A percentile compares a stretch with the other conserved stretches of the same genome.
phyloP scores from a whole-genome alignment of 92 coral and sea anemone species.

The Actinernus sp. region DNA sequence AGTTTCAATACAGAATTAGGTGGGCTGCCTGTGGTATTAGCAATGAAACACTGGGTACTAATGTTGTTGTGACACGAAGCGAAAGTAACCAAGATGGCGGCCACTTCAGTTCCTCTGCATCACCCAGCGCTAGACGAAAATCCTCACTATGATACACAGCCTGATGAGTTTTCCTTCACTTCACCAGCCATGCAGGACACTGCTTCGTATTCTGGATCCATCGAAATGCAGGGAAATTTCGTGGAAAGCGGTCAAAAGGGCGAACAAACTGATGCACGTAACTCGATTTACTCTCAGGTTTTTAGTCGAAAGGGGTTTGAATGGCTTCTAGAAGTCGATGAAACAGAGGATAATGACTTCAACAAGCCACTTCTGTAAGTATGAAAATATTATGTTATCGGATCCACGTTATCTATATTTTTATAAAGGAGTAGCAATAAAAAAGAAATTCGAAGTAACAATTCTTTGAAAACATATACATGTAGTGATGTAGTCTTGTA shows the following conservation, averaged over 20 bases:
- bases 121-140: constrained; percentile 73
- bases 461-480: too few species aligned
- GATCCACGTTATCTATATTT: too few species aligned
- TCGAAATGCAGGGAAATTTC: constrained; percentile 73
- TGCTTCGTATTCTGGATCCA: constrained; percentile 83
- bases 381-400: too few species aligned
- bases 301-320: constrained; percentile 91
- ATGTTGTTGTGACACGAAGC: constrained; percentile 15
- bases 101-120: constrained; percentile 96
- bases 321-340: constrained; percentile 98
- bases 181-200: constrained; percentile 79
- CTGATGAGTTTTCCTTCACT: constrained; percentile 91
- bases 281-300: constrained; percentile 83
- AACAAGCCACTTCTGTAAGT: constrained; percentile 94
- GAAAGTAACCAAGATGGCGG: constrained; percentile 84
- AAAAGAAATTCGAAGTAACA: too few species aligned
- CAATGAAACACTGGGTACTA: constrained; percentile 13
- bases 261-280: constrained; percentile 60
- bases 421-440: too few species aligned
- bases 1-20: too few species aligned
- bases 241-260: constrained; percentile 61
- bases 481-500: too few species aligned
- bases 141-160: constrained; percentile 58
- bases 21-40: too few species aligned
- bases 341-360: constrained; percentile 92